Percentiles rank a stretch among this genome's conserved stretches.
Evolutionary conservation across 2,797 vertebrate species (phyloP).

Genomic region (Xiphorhynchus erythropygius): DNA sequence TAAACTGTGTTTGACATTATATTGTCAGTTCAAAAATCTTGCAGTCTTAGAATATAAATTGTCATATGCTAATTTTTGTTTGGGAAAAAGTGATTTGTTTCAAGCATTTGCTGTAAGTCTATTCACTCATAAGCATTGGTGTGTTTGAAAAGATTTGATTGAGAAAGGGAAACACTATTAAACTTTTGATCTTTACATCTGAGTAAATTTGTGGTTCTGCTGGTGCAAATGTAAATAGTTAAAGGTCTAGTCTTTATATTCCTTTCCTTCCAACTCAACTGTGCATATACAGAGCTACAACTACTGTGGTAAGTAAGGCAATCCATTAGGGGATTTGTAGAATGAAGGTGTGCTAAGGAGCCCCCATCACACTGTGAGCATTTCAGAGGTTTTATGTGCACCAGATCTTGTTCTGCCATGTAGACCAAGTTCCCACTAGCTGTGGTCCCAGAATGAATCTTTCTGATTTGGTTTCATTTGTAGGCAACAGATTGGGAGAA

Average conservation of each 20-base stretch:
- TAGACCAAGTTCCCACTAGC: neutral
- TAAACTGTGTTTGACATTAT: neutral
- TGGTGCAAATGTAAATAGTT: neutral
- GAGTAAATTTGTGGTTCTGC: neutral
- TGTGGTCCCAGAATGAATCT: neutral
- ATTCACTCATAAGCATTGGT: rapidly evolving
- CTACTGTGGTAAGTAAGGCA: neutral
- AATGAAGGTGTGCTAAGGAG: neutral
- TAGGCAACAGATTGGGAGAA: neutral
- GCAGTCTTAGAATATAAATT: neutral
- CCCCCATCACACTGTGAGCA: rapidly evolving
- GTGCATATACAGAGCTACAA: neutral
- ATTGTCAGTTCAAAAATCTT: neutral
- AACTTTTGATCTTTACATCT: neutral
- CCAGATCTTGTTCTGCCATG: neutral
- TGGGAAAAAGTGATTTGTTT: neutral
- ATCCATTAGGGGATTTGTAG: neutral
- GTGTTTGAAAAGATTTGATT: neutral
- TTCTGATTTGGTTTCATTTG: neutral
- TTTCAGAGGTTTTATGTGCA: neutral
- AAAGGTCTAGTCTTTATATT: neutral
- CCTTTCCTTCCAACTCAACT: neutral
- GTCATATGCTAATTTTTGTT: neutral
- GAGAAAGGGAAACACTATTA: neutral
- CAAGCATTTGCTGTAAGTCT: neutral